Percentiles rank a stretch among this genome's conserved stretches.
These are phyloP conservation scores for Eristalis intricaria DNA, from an alignment of 2,888 invertebrate species.

Conservation along the genomic window DNA sequence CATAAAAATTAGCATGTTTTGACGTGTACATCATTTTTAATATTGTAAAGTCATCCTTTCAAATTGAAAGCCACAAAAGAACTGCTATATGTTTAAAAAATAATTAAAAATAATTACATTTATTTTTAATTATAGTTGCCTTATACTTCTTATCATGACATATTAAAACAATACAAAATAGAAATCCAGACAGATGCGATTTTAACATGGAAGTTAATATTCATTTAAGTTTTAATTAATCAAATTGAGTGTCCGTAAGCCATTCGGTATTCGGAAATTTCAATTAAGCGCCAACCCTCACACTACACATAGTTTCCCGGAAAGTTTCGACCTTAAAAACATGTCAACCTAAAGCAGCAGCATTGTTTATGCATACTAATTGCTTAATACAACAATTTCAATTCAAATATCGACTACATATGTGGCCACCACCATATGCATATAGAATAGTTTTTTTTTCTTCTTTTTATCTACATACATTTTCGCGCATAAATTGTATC, in stretches of 20 bases:
- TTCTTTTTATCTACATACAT: neutral
- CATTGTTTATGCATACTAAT: slow-evolving; percentile 54
- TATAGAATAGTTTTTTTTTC: neutral
- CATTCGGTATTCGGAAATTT: slow-evolving; percentile 65
- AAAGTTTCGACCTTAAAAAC: slow-evolving; percentile 58
- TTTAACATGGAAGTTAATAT: neutral
- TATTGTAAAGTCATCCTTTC: too few relatives aligned
- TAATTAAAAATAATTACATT: too few relatives aligned
- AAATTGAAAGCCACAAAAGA: too few relatives aligned
- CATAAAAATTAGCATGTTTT: too few relatives aligned
- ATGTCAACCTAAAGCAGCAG: slow-evolving; percentile 36
- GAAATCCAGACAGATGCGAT: neutral
- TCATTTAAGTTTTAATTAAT: slow-evolving; percentile 66
- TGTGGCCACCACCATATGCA: neutral
- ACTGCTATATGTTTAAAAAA: too few relatives aligned
- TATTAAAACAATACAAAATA: neutral
- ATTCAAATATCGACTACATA: slow-evolving; percentile 42
- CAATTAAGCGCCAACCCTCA: slow-evolving; percentile 60
- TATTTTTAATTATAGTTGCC: neutral
- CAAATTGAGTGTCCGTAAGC: slow-evolving; percentile 63
- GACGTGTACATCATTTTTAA: too few relatives aligned
- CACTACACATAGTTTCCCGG: slow-evolving; percentile 52
- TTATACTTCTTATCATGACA: neutral
- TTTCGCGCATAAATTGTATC: slow-evolving; percentile 18
- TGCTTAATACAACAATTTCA: slow-evolving; percentile 48